These are phyloP conservation scores for Melipona quadrifasciata DNA, from an alignment of 1,140 invertebrate species.

Conservation along the genomic window DNA sequence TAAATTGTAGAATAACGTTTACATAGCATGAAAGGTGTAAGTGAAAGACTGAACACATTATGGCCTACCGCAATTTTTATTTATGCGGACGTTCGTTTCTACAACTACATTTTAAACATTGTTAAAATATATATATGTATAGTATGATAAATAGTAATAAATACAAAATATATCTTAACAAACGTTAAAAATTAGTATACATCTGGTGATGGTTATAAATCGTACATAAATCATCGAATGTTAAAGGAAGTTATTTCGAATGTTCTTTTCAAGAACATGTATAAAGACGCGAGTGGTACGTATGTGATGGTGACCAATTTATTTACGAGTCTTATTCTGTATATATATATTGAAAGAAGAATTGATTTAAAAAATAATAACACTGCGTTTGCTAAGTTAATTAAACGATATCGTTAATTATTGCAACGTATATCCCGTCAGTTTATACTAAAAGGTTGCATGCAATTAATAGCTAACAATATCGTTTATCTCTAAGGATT, in stretches of 20 bases:
- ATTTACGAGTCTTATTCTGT: conserved; percentile 1
- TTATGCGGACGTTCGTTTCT: conserved; percentile 51
- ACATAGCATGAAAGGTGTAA: conserved; percentile 42
- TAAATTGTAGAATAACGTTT: conserved; percentile 19
- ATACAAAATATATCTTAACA: conserved; percentile 45
- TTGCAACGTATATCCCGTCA: not conserved
- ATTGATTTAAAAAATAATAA: conserved; percentile 15
- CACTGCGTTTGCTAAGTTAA: conserved; percentile 32
- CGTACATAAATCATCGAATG: conserved; percentile 1
- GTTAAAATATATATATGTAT: conserved; percentile 41
- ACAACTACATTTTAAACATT: conserved; percentile 53
- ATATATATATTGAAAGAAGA: not conserved
- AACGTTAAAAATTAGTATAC: conserved; percentile 48
- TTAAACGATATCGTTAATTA: conserved; percentile 27
- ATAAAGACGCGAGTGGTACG: not conserved
- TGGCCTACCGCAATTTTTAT: conserved; percentile 55
- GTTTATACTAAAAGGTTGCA: not conserved
- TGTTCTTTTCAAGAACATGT: conserved; percentile 8
- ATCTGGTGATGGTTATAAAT: conserved; percentile 21
- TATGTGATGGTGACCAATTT: conserved; percentile 9
- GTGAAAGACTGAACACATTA: conserved; percentile 53
- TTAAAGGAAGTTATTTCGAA: conserved; percentile 5
- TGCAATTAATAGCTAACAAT: conserved; percentile 7
- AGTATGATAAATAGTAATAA: conserved; percentile 53
- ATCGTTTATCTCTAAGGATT: conserved; percentile 28